Evolutionary conservation across 92 coral and sea anemone genomes (phyloP).

Genomic region (Isaurus tuberculatus): DNA sequence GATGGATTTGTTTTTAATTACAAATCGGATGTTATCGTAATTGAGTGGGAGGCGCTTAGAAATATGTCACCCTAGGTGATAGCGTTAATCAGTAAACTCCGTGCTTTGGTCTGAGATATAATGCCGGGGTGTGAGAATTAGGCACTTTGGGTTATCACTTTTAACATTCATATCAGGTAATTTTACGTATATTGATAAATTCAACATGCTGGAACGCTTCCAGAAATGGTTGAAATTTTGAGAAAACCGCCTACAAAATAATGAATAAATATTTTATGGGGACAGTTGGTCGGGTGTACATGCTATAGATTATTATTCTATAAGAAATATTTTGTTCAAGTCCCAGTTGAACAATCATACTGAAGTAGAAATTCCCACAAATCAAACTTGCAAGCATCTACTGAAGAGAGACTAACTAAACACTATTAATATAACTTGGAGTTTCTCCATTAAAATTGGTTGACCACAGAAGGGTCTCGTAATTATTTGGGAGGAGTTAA

Average conservation of each 20-base stretch:
- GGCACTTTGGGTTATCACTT: slow-evolving; percentile 7
- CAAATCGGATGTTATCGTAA: slow-evolving; percentile 2
- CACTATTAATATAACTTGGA: not conserved
- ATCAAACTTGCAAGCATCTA: not conserved
- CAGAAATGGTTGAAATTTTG: not conserved
- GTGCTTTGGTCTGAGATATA: slow-evolving; percentile 13
- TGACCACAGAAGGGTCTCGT: not conserved
- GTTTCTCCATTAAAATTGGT: not conserved
- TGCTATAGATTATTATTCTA: no score
- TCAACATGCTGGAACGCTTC: not conserved
- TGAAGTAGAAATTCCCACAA: not conserved
- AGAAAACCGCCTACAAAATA: not conserved
- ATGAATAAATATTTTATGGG: no score
- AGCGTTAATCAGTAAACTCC: not conserved
- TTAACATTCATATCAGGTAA: not conserved
- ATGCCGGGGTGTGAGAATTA: slow-evolving; percentile 30
- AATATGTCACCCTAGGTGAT: not conserved
- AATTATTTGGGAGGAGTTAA: slow-evolving; percentile 20
- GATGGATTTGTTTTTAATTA: slow-evolving; percentile 30
- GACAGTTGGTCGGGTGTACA: no score
- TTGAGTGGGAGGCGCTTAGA: slow-evolving; percentile 32
- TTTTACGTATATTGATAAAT: not conserved
- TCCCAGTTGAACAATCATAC: no score
- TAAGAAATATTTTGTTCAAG: no score
- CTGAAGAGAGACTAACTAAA: not conserved